Evolutionary conservation across 1,140 invertebrate genomes (phyloP), one percentile per base, ranked within the genome.

Genomic region (Phthorimaea operculella): DNA sequence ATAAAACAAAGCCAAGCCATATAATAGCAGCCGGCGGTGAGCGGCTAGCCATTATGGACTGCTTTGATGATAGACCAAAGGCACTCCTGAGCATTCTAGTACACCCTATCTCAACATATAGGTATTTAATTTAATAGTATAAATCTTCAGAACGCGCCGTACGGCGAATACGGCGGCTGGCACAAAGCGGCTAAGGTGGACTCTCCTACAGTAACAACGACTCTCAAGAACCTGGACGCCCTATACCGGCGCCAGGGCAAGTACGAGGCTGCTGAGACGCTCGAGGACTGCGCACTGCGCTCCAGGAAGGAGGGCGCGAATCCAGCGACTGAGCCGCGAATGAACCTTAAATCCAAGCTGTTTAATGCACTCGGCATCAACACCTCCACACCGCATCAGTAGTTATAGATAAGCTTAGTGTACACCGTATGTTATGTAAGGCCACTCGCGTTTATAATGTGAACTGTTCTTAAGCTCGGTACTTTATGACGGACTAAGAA

Each of bases 181-280:
- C 96, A 99, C 72, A 99, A 99, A 87, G 96, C 97, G 33, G 96
- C 96, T n/a, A 99, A 98, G 88, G 81, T 80, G n/a, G n/a, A n/a
- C n/a, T n/a, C n/a, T n/a, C n/a, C n/a, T n/a, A n/a, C n/a, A n/a
- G n/a, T n/a, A n/a, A n/a, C n/a, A n/a, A n/a, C n/a, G n/a, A n/a
- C n/a, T n/a, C n/a, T n/a, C n/a, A n/a, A n/a, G n/a, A n/a, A n/a
- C n/a, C n/a, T n/a, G n/a, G n/a, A n/a, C n/a, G n/a, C n/a, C n/a
- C n/a, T n/a, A n/a, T n/a, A n/a, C n/a, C n/a, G n/a, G n/a, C n/a
- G n/a, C n/a, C n/a, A n/a, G n/a, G n/a, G n/a, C n/a, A n/a, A n/a
- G n/a, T n/a, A n/a, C n/a, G n/a, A n/a, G n/a, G n/a, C n/a, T n/a
- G n/a, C n/a, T n/a, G n/a, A n/a, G n/a, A n/a, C n/a, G n/a, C n/a